Evolutionary conservation across 2,888 invertebrate species (phyloP), one percentile per base, ranked within the genome.

Genomic region (Pegoplata infirma): DNA sequence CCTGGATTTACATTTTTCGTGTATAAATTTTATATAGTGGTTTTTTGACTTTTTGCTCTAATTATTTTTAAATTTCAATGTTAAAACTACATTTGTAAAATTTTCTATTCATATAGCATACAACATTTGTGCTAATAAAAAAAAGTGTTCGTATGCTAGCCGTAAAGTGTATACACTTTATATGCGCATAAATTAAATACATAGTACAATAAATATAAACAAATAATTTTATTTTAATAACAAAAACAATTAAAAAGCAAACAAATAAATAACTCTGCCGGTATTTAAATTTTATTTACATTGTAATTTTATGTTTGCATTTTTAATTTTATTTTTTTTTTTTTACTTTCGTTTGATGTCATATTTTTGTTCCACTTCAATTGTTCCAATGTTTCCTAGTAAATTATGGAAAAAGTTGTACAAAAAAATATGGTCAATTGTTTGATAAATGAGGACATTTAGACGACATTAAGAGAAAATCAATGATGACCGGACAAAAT

Each of bases 141-240:
- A n/a, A n/a, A n/a, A n/a, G n/a, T n/a, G n/a, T n/a, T n/a, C n/a
- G n/a, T n/a, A n/a, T n/a, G n/a, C n/a, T n/a, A n/a, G n/a, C n/a
- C n/a, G n/a, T n/a, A n/a, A n/a, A 55, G 36, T 61, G 23, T 21
- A 49, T 47, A 46, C 32, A 59, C 51, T 59, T 59, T 17, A 36
- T 68, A 78, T 73, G 77, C 64, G 61, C 77, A 77, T 73, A 77
- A 61, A 55, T 71, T 71, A 61, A 53, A 76, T 32, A 64, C n/a
- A n/a, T n/a, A n/a, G n/a, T n/a, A n/a, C n/a, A n/a, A n/a, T 23
- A 40, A 25, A 53, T 21, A 36, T 19, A 63, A 23, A 58, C 40
- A 56, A 72, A n/a, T n/a, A 56, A 12, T 53, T 55, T 55, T 5
- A 46, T 23, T 55, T 63, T 63, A 19, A 51, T 58, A 58, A 58